Percentiles rank a stretch among this genome's conserved stretches.
These are phyloP conservation scores for Toxonevra muliebris DNA, from an alignment of 2,888 invertebrate genomes.

Conservation along the genomic window DNA sequence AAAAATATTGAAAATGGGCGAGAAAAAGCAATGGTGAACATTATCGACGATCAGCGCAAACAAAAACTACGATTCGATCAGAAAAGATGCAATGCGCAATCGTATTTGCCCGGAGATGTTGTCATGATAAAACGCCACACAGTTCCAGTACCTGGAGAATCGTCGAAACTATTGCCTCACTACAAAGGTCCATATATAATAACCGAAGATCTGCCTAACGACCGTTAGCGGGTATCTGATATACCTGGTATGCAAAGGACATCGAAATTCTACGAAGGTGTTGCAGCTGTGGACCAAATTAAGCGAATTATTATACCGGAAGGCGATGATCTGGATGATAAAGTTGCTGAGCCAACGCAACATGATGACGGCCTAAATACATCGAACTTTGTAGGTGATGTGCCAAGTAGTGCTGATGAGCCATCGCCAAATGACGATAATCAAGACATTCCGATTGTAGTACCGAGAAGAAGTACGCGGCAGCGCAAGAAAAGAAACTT, in stretches of 20 bases:
- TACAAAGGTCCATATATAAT: no score
- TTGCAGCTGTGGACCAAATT: conserved; percentile 28
- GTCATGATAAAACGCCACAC: conserved; percentile 43
- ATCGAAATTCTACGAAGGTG: conserved; percentile 21
- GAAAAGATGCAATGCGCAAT: conserved; percentile 19
- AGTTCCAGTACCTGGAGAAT: no score
- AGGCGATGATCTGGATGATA: neutral
- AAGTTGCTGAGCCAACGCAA: neutral
- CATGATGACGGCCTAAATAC: no score
- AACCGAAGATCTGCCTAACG: no score
- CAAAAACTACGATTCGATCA: conserved; percentile 30
- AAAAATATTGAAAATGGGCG: neutral
- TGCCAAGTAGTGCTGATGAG: no score
- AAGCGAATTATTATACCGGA: conserved; percentile 12
- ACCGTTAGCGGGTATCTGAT: no score
- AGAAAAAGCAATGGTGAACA: conserved; percentile 8
- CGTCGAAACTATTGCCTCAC: no score
- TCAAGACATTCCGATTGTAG: no score
- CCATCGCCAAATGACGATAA: no score
- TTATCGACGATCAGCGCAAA: conserved; percentile 1
- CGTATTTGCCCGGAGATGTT: conserved; percentile 41
- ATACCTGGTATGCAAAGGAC: conserved; percentile 14
- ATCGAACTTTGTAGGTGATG: no score
- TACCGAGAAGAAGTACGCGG: no score
- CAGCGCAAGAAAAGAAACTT: no score